Conservation (phyloP, 1,140 invertebrate species). For the Rhopalosiphum maidis region DNA sequence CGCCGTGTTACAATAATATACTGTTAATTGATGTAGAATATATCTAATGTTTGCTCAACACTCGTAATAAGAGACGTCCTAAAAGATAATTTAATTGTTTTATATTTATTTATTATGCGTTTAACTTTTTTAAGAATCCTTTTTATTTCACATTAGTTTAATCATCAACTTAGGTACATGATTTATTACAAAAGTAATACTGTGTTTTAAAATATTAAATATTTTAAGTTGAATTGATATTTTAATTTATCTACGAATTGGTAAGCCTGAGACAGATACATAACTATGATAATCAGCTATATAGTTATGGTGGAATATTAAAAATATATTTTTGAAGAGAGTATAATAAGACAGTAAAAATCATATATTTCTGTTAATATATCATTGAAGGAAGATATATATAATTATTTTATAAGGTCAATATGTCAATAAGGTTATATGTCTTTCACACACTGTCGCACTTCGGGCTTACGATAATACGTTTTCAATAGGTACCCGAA, state of each 20-base stretch:
- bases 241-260: not conserved
- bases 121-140: not conserved
- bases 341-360: not conserved
- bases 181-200: not conserved
- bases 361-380: not conserved
- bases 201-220: not conserved
- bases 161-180: not conserved
- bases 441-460: not conserved
- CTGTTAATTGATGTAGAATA: no score
- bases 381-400: not conserved
- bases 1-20: no score
- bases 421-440: slow-evolving; percentile 13
- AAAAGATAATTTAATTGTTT: not conserved
- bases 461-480: not conserved
- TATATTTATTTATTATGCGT: not conserved
- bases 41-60: no score
- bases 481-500: slow-evolving; percentile 23
- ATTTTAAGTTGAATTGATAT: not conserved
- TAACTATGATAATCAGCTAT: not conserved
- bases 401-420: slow-evolving; percentile 19
- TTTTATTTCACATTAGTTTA: no score
- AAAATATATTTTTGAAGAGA: not conserved
- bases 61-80: not conserved
- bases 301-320: not conserved
- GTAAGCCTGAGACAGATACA: not conserved